A percentile compares a stretch with the other conserved stretches of the same genome.
Evolutionary conservation across 2,113 vertebrate genomes (phyloP).

Genomic region (Regulus satrapa): DNA sequence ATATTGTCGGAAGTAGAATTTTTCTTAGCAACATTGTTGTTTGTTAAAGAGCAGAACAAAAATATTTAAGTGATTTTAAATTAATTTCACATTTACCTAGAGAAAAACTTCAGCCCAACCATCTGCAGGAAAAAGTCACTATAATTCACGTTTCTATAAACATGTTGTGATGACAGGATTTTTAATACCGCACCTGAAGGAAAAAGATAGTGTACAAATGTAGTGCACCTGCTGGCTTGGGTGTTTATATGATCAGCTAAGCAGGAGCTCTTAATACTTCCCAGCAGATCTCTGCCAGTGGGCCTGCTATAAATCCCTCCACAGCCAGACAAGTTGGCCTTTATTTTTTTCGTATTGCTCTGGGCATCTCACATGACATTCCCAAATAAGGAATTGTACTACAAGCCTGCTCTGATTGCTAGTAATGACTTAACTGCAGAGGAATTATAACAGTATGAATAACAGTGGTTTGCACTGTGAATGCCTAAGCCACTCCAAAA

Average conservation of each 20-base stretch:
- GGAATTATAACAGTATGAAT: constrained; percentile 96
- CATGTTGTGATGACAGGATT: constrained; percentile 41
- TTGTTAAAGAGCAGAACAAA: neutral
- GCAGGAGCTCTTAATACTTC: constrained; percentile 74
- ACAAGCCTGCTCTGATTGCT: constrained; percentile 89
- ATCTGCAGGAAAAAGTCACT: constrained; percentile 25
- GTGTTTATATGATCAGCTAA: constrained; percentile 58
- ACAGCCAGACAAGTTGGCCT: constrained; percentile 86
- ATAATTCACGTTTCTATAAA: constrained; percentile 54
- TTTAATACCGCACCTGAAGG: constrained; percentile 58
- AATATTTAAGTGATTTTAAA: constrained; percentile 4
- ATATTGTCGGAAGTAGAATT: neutral
- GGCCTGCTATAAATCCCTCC: constrained; percentile 84
- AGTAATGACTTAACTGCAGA: constrained; percentile 93
- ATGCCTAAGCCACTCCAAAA: constrained; percentile 75
- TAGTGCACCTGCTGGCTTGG: constrained; percentile 63
- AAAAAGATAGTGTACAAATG: constrained; percentile 55
- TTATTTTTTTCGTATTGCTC: constrained; percentile 86
- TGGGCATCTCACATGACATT: constrained; percentile 97
- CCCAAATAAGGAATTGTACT: constrained; percentile 96
- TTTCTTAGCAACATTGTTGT: neutral
- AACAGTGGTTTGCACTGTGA: constrained; percentile 75
- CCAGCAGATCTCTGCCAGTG: constrained; percentile 80
- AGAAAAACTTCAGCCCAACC: constrained; percentile 14
- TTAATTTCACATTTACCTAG: neutral